Percentiles rank a stretch among this genome's conserved stretches.
phyloP scores from a whole-genome alignment of 2,888 invertebrate species.

The Idaea straminata region DNA sequence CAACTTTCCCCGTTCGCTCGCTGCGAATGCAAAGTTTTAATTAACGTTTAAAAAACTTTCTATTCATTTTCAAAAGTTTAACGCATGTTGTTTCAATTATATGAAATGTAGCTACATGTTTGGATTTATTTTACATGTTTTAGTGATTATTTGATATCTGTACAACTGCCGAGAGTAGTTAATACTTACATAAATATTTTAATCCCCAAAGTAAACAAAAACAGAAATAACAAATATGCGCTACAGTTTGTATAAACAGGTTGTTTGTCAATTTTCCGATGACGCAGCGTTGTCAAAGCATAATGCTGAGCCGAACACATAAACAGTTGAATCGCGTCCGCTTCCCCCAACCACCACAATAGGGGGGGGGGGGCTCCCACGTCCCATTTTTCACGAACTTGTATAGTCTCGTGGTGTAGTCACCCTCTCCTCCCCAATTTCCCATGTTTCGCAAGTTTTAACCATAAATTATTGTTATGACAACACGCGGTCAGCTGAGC shows the following conservation, averaged over 20 bases:
- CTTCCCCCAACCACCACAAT: constrained; percentile 27
- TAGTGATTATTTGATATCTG: neutral
- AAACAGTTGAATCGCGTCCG: constrained; percentile 59
- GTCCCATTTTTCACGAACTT: constrained; percentile 65
- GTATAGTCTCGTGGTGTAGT: constrained; percentile 49
- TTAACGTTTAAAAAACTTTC: constrained; percentile 65
- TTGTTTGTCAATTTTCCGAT: constrained; percentile 70
- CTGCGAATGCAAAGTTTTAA: constrained; percentile 60
- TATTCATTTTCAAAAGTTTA: constrained; percentile 51
- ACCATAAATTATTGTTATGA: constrained; percentile 56
- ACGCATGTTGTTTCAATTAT: constrained; percentile 44
- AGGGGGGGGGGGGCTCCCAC: constrained; percentile 30
- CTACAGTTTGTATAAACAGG: constrained; percentile 38
- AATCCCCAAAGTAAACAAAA: too few relatives aligned
- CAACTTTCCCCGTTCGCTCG: constrained; percentile 44
- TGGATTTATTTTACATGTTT: neutral
- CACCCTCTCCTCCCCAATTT: constrained; percentile 35
- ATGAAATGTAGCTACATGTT: neutral
- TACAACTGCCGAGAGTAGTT: neutral
- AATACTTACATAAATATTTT: neutral
- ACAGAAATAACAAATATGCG: neutral
- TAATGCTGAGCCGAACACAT: constrained; percentile 62
- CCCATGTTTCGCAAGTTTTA: constrained; percentile 56
- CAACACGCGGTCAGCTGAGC: constrained; percentile 62
- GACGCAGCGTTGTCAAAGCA: constrained; percentile 66